Conservation (phyloP, 2,113 vertebrate genomes). For the Myanophis thanlyinensis region DNA sequence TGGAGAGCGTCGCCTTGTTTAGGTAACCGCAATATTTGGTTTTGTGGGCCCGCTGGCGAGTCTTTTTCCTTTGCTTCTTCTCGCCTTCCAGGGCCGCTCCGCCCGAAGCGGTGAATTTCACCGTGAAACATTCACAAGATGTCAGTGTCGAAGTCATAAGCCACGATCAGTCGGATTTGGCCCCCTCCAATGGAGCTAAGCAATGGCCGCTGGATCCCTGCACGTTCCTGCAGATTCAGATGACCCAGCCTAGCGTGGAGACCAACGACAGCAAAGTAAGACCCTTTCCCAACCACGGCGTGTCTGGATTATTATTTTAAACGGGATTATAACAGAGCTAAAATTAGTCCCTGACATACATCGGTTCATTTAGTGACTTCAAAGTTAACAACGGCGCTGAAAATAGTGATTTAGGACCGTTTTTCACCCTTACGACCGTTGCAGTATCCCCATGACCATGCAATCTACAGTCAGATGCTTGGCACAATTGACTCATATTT, state of each 20-base stretch:
- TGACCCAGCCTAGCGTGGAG: slow-evolving; percentile 73
- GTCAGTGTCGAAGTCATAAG: slow-evolving; percentile 71
- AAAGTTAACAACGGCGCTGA: not conserved
- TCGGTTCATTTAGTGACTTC: not conserved
- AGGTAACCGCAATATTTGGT: not conserved
- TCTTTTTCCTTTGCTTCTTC: no score
- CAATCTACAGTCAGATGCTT: not conserved
- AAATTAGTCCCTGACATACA: no score
- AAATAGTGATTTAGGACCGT: not conserved
- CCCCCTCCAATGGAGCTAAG: not conserved
- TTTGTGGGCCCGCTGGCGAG: not conserved
- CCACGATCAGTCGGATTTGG: slow-evolving; percentile 5
- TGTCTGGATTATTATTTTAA: not conserved
- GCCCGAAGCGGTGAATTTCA: slow-evolving; percentile 70
- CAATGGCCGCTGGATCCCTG: slow-evolving; percentile 68
- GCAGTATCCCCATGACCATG: no score
- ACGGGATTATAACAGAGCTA: not conserved
- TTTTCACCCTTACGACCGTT: not conserved
- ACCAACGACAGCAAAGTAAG: slow-evolving; percentile 87
- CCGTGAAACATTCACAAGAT: slow-evolving; percentile 74
- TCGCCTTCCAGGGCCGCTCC: slow-evolving; percentile 78
- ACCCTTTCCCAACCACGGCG: no score
- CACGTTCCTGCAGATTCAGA: slow-evolving; percentile 73
- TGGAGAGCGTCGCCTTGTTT: not conserved
- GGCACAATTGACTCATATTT: not conserved